phyloP scores from a whole-genome alignment of 2,113 vertebrate genomes.

The Caretta caretta region DNA sequence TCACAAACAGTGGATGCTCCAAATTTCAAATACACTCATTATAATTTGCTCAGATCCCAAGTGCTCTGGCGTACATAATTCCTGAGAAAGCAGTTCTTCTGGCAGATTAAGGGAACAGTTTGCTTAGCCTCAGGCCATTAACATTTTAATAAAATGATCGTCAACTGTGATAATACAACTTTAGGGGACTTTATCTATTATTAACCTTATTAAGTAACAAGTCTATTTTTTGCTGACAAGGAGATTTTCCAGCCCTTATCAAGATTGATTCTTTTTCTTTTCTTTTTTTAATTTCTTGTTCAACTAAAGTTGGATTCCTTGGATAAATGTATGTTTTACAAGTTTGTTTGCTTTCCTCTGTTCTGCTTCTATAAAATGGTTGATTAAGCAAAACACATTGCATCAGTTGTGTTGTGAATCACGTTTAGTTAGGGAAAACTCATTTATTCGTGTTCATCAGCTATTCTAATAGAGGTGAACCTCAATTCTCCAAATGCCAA shows the following conservation, averaged over 20 bases:
- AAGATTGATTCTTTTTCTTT: conserved; percentile 33
- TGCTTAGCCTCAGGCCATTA: conserved; percentile 81
- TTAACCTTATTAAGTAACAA: conserved; percentile 80
- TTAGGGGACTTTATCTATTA: conserved; percentile 79
- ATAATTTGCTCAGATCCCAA: conserved; percentile 63
- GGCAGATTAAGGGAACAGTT: conserved; percentile 81
- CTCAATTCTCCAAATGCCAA: not conserved
- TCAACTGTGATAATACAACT: conserved; percentile 81
- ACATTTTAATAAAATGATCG: conserved; percentile 82
- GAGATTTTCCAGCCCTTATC: conserved; percentile 65
- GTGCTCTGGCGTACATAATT: conserved; percentile 67
- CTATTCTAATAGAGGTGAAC: not conserved
- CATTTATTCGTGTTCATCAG: not conserved
- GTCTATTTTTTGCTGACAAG: conserved; percentile 77
- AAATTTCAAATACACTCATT: conserved; percentile 76
- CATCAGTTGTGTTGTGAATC: conserved; percentile 57
- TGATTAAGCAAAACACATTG: conserved; percentile 68
- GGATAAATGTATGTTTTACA: conserved; percentile 62
- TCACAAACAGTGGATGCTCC: conserved; percentile 59
- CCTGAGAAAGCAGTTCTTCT: conserved; percentile 78
- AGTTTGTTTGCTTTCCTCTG: conserved; percentile 71
- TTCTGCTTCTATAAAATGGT: conserved; percentile 64
- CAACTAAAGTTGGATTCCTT: conserved; percentile 47
- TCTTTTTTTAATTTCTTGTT: conserved; percentile 62
- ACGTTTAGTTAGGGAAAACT: conserved; percentile 19